Evolutionary conservation across 2,113 vertebrate species (phyloP).

Genomic region (Hyperopisus bebe): DNA sequence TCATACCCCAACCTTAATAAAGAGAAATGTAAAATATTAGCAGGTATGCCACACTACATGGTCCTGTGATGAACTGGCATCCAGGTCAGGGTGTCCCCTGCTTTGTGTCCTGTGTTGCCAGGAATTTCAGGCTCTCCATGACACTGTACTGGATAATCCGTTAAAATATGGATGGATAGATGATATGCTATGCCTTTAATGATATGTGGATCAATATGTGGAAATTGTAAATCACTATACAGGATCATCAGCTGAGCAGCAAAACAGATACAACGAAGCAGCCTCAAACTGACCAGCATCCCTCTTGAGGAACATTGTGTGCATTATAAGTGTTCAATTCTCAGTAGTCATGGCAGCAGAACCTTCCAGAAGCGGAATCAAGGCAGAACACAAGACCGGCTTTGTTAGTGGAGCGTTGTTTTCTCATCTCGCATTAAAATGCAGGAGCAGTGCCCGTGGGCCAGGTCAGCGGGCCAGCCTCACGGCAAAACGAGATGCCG

Average conservation of each 20-base stretch:
- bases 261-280: neutral
- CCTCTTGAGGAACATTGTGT: neutral
- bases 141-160: neutral
- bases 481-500: constrained; percentile 34
- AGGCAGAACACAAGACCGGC: neutral
- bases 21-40: neutral
- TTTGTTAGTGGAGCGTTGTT: neutral
- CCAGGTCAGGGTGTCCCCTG: neutral
- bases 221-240: neutral
- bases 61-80: neutral
- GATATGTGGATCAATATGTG: neutral
- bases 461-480: constrained; percentile 28
- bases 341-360: neutral
- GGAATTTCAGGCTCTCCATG: neutral
- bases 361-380: neutral
- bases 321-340: neutral
- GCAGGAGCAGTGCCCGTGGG: neutral
- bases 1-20: neutral
- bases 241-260: neutral
- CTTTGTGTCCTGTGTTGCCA: neutral
- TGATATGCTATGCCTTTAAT: neutral
- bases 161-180: neutral
- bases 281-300: neutral
- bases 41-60: neutral
- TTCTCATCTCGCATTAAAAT: neutral